These are phyloP conservation scores for Dolomedes plantarius DNA, from an alignment of 2,888 invertebrate genomes.

Conservation along the genomic window DNA sequence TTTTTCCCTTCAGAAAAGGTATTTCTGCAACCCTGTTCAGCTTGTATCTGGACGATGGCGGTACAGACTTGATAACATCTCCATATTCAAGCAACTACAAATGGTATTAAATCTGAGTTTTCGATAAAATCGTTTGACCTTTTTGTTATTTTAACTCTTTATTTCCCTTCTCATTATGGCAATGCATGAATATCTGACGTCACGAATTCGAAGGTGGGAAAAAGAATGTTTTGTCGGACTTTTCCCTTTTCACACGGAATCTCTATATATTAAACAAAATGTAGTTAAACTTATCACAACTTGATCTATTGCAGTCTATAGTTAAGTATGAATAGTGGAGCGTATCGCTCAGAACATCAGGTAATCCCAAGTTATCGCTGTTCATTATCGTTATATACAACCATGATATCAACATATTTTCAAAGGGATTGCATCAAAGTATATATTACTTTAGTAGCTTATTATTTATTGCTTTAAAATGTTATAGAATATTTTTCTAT, in stretches of 20 bases:
- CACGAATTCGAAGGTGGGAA: conserved; percentile 19
- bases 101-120: conserved; percentile 49
- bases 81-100: conserved; percentile 23
- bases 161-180: conserved; percentile 55
- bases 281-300: neutral
- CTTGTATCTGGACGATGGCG: conserved; percentile 51
- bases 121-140: conserved; percentile 63
- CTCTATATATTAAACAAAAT: conserved; percentile 19
- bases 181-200: conserved; percentile 43
- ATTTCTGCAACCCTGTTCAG: conserved; percentile 37
- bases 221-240: conserved; percentile 3
- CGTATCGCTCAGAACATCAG: neutral
- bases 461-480: too few species aligned
- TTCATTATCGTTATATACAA: neutral
- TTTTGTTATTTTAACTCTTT: conserved; percentile 43
- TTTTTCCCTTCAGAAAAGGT: conserved; percentile 14
- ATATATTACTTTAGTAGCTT: too few species aligned
- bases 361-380: neutral
- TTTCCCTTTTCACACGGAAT: conserved; percentile 32
- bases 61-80: conserved; percentile 52
- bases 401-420: neutral
- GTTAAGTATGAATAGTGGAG: neutral
- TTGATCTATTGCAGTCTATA: neutral
- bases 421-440: too few species aligned
- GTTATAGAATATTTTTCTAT: too few species aligned